phyloP scores from a whole-genome alignment of 2,888 invertebrate genomes.

The Andrena marginata region DNA sequence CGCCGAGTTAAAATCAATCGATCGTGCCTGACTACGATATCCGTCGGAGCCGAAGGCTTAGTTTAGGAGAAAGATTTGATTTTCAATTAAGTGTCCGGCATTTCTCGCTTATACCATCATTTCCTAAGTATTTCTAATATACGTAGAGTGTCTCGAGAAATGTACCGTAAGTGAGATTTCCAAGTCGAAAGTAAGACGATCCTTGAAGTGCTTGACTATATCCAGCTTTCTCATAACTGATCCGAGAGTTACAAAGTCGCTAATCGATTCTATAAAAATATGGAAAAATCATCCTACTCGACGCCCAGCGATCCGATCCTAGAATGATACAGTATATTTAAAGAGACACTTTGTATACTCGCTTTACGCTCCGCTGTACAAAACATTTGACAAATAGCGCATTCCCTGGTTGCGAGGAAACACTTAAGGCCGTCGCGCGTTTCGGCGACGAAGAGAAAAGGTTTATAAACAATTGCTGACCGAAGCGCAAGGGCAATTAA shows the following conservation, averaged over 20 bases:
- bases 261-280: constrained; percentile 56
- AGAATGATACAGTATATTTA: constrained; percentile 33
- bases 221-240: constrained; percentile 20
- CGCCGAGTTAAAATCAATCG: no score
- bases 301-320: constrained; percentile 1
- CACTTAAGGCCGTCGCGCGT: neutral
- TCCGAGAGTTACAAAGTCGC: constrained; percentile 18
- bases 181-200: constrained; percentile 24
- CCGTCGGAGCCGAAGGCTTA: constrained; percentile 12
- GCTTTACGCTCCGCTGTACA: constrained; percentile 25
- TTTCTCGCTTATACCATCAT: constrained; percentile 56
- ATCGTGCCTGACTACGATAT: neutral
- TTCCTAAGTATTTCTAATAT: constrained; percentile 39
- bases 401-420: constrained; percentile 22
- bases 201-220: constrained; percentile 2
- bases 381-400: constrained; percentile 53
- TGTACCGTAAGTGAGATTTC: constrained; percentile 21
- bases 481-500: no score
- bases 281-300: constrained; percentile 47
- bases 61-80: constrained; percentile 17
- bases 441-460: no score
- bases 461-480: no score
- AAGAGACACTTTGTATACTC: constrained; percentile 39
- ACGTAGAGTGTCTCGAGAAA: constrained; percentile 32
- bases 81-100: constrained; percentile 39